These are phyloP conservation scores for Noctuana brunneofusca DNA, from an alignment of 2,888 invertebrate genomes.

Conservation along the genomic window DNA sequence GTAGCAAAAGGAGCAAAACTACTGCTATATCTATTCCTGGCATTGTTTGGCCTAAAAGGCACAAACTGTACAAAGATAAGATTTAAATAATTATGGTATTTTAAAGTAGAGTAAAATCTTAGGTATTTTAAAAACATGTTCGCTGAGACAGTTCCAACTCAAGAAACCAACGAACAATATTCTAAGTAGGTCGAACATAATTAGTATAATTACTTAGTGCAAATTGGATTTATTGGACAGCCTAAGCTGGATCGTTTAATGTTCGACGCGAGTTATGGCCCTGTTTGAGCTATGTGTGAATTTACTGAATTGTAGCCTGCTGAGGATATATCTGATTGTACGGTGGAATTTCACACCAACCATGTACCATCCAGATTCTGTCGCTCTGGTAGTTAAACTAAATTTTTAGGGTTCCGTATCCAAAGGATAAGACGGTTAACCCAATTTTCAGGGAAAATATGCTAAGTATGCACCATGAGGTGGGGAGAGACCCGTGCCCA, in stretches of 20 bases:
- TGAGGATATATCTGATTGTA: background rate
- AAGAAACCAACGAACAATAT: constrained; percentile 3
- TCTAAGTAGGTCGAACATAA: constrained; percentile 33
- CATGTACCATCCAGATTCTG: background rate
- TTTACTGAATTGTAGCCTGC: constrained; percentile 29
- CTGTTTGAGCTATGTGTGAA: constrained; percentile 38
- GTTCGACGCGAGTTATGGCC: constrained; percentile 41
- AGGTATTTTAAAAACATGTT: background rate
- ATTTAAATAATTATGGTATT: no score
- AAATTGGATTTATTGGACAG: constrained; percentile 52
- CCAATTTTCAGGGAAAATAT: no score
- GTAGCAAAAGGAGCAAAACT: no score
- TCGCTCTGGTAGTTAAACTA: background rate
- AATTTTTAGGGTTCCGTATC: no score
- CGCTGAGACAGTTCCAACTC: background rate
- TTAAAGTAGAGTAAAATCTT: background rate
- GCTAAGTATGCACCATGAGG: no score
- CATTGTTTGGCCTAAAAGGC: no score
- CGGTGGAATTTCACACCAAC: background rate
- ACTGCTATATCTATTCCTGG: no score
- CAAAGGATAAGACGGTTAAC: no score
- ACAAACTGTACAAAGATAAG: no score
- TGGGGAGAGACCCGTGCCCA: no score
- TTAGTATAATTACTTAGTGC: constrained; percentile 44
- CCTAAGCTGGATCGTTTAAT: constrained; percentile 46